Evolutionary conservation across 2,113 vertebrate species (phyloP), one percentile per base, ranked within the genome.

Genomic region (Ammospiza caudacuta): DNA sequence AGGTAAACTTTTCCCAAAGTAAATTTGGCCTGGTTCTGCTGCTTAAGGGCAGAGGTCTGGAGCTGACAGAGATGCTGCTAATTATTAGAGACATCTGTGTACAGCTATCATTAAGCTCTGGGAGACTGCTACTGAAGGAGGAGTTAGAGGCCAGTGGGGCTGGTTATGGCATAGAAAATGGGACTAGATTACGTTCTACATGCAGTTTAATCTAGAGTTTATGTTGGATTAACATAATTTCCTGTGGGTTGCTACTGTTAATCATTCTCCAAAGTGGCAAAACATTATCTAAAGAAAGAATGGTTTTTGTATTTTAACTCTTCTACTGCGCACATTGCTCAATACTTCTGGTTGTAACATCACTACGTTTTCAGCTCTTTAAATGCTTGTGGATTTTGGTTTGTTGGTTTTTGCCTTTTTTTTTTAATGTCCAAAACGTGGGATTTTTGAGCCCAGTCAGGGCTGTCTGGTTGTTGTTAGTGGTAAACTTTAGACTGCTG

Each of bases 241-340:
- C 62, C 83, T 67, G 31, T 1, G 4, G 39, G 14, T 15, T 78
- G 51, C 76, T 92, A 2, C 63, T 63, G 82, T 74, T 93, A 90
- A 94, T 88, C 15, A 80, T 95, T 95, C 44, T 86, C 76, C 25
- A 29, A 35, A 68, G 72, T 64, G 51, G 69, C 66, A 92, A 91
- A 96, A 88, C 57, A 76, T 59, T 81, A 61, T 43, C 67, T 70
- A 67, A 85, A 76, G 58, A 79, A 87, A 58, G 8, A 14, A 15
- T 23, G 5, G 0, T 4, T 87, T 90, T 87, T 85, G 19, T 87
- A 11, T 94, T 90, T 78, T 82, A 64, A 76, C 94, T 73, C 20
- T 68, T 76, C 15, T 33, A 33, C 31, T 8, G 17, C 59, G 41
- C 11, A 14, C 6, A 6, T 74, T 79, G 59, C 29, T 33, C 62